Evolutionary conservation across 2,113 vertebrate genomes (phyloP).

Genomic region (Tamias sibiricus): DNA sequence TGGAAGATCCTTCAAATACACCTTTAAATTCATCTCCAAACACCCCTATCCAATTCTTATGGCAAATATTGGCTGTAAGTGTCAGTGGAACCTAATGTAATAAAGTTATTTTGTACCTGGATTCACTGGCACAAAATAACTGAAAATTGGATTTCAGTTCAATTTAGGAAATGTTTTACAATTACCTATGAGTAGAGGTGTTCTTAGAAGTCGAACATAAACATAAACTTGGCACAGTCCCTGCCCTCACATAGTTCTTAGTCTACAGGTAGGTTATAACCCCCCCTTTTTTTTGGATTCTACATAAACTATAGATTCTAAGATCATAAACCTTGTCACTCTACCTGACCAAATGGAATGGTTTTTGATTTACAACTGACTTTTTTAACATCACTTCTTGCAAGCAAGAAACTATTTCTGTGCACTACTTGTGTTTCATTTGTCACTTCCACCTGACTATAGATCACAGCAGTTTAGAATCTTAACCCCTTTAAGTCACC

Average conservation of each 20-base stretch:
- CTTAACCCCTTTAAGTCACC: conserved; percentile 68
- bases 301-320: not conserved
- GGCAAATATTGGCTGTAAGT: not conserved
- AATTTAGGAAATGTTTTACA: conserved; percentile 45
- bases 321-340: not conserved
- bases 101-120: conserved; percentile 5
- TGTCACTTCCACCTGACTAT: conserved; percentile 67
- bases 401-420: not conserved
- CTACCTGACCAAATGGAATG: not conserved
- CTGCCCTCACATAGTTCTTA: not conserved
- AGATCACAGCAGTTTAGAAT: conserved; percentile 70
- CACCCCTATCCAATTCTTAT: not conserved
- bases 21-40: not conserved
- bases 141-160: conserved; percentile 56
- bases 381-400: not conserved
- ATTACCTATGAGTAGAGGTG: not conserved
- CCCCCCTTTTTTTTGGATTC: not conserved
- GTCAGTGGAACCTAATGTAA: not conserved
- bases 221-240: not conserved
- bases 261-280: not conserved
- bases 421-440: conserved; percentile 2
- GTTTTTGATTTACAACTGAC: not conserved
- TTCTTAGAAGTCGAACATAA: not conserved
- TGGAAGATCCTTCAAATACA: not conserved
- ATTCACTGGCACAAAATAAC: conserved; percentile 42